Base-by-base conservation (phyloP, 23 tunicate species). In the Halocynthia roretzi region DNA sequence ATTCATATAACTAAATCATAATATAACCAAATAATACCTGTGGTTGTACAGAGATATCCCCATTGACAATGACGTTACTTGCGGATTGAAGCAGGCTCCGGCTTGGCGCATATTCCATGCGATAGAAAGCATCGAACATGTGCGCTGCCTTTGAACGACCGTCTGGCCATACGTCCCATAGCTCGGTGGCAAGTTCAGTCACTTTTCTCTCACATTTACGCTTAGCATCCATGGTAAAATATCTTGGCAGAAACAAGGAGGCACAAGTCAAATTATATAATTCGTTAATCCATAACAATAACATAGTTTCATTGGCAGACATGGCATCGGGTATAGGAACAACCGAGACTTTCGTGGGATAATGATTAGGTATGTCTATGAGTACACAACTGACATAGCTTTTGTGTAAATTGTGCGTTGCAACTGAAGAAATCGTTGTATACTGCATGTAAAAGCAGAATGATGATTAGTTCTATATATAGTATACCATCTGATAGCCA, bases 111-210 rank as follows among this genome's bases (percentile, higher is more conserved):
- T 92, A 73, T 60, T 92, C 98, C 98, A 92, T 92, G 14, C 98
- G 70, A 52, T 83, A 92, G 65, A 92, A 92, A 0, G 98, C 98
- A 74, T 92, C 98, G 31, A 92, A 84, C 98, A 92, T 92, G 54
- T 92, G 98, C 22, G 98, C 89, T n/a, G 98, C 88, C 84, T 82
- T 92, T 17, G 84, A 86, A 5, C 98, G 74, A 31, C 98, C 98
- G 57, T 92, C 98, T 7, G 98, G 98, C 48, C 83, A 82, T 50
- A 21, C 54, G 18, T 23, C 71, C 23, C 52, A 51, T 50, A 92
- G 67, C 19, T 92, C 92, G 12, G 64, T 40, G 48, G 75, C 56
- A 9, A 86, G 68, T 12, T 22, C 11, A 2, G 71, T 51, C 6
- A 92, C 98, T 53, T 54, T 62, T 6, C 70, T 22, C 56, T 92